Evolutionary conservation across 2,888 invertebrate species (phyloP), one percentile per base, ranked within the genome.

Genomic region (Zootermopsis nevadensis): DNA sequence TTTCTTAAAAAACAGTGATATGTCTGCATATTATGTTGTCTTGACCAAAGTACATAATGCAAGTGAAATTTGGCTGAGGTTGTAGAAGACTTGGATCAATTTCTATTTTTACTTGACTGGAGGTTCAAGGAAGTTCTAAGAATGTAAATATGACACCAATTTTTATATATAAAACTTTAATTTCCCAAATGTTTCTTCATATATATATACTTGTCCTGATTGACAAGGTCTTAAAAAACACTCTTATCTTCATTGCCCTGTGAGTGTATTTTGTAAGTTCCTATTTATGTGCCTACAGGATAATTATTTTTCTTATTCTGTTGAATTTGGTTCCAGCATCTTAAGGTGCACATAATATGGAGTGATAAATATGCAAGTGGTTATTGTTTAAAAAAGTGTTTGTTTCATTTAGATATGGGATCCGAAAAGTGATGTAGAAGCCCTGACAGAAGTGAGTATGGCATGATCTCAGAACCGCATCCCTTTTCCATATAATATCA

Each of bases 391-490:
- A 19, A 33, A n/a, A 22, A 15, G 31, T 69, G 31, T 69, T 33
- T 72, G 72, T 72, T 35, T 72, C 30, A n/a, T 42, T 42, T 38
- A 76, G 42, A 27, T n/a, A 33, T 27, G 27, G 48, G 42, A 35
- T 27, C 48, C 48, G 27, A n/a, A 42, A 60, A 60, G n/a, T 60
- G 15, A 27, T 60, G 15, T 27, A 76, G 79, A 66, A 79, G 24
- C 60, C 79, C 66, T 60, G 79, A 79, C 66, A 79, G 24, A 33
- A 69, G 33, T 66, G 30, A 72, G 33, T 30, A 48, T 81, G 31
- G 69, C n/a, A 69, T 81, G 81, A 81, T 81, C 81, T 81, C 81
- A 81, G n/a, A 38, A 67, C 81, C 48, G n/a, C n/a, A 55, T 60
- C 60, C 60, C 27, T 60, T 79, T 24, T 24, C 60, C 31, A 31